phyloP scores from a whole-genome alignment of 2,888 invertebrate genomes.

The Hedya salicella region DNA sequence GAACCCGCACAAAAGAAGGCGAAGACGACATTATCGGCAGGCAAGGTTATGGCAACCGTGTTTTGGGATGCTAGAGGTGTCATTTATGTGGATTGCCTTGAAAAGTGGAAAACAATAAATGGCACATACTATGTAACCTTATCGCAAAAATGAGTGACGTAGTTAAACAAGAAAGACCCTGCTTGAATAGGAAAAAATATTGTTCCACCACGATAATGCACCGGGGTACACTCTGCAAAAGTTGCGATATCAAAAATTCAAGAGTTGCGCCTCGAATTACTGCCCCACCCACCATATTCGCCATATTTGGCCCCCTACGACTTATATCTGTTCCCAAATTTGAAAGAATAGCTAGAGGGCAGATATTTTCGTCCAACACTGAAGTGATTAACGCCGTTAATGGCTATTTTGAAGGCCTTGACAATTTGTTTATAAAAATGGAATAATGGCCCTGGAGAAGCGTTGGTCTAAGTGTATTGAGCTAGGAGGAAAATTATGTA shows the following conservation, averaged over 20 bases:
- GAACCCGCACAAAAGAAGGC: slow-evolving; percentile 2
- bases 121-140: slow-evolving; percentile 8
- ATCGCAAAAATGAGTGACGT: slow-evolving; percentile 6
- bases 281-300: slow-evolving; percentile 4
- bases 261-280: neutral
- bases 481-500: too few relatives aligned
- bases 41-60: neutral
- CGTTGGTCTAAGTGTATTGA: too few relatives aligned
- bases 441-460: too few relatives aligned
- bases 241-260: neutral
- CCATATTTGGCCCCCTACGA: neutral
- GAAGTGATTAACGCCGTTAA: too few relatives aligned
- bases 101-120: slow-evolving; percentile 7
- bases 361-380: too few relatives aligned
- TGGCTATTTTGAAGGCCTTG: too few relatives aligned
- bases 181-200: neutral
- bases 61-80: neutral
- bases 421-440: too few relatives aligned
- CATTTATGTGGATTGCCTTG: neutral
- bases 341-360: too few relatives aligned
- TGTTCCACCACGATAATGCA: neutral
- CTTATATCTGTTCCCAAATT: too few relatives aligned
- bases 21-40: neutral
- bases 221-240: neutral
- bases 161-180: neutral